A percentile compares a stretch with the other conserved stretches of the same genome.
Conservation (phyloP, 2,888 invertebrate genomes). For the Linnaemya vulpina region DNA sequence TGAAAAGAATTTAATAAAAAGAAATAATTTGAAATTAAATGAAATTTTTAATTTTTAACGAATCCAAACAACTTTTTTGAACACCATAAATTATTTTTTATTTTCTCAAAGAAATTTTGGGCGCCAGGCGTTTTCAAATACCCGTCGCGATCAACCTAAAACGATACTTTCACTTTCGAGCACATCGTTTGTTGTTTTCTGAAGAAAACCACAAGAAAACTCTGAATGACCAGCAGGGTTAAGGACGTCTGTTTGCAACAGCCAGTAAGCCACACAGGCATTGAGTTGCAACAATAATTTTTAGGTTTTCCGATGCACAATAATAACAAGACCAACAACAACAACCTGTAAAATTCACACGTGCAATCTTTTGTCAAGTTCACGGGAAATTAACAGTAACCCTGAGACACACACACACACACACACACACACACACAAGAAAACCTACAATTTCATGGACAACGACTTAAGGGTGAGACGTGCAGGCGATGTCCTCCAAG, state of each 20-base stretch:
- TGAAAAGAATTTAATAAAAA: neutral
- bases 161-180: conserved; percentile 67
- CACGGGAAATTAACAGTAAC: conserved; percentile 68
- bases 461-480: conserved; percentile 50
- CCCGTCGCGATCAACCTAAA: conserved; percentile 40
- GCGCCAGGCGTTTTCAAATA: conserved; percentile 60
- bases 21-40: neutral
- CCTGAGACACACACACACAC: neutral
- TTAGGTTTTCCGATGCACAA: conserved; percentile 33
- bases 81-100: conserved; percentile 47
- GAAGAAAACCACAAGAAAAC: conserved; percentile 53
- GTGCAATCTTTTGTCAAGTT: conserved; percentile 59
- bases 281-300: neutral
- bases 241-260: neutral
- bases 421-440: neutral
- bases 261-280: conserved; percentile 42
- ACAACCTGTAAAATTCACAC: conserved; percentile 70
- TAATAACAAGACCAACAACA: conserved; percentile 41
- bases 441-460: conserved; percentile 48
- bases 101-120: conserved; percentile 55
- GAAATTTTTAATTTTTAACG: neutral
- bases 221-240: conserved; percentile 11
- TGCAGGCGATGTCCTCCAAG: conserved; percentile 61
- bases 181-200: conserved; percentile 34
- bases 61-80: neutral